Percentiles rank a stretch among this genome's conserved stretches.
Evolutionary conservation across 2,888 invertebrate genomes (phyloP).

Genomic region (Platycnemis pennipes): DNA sequence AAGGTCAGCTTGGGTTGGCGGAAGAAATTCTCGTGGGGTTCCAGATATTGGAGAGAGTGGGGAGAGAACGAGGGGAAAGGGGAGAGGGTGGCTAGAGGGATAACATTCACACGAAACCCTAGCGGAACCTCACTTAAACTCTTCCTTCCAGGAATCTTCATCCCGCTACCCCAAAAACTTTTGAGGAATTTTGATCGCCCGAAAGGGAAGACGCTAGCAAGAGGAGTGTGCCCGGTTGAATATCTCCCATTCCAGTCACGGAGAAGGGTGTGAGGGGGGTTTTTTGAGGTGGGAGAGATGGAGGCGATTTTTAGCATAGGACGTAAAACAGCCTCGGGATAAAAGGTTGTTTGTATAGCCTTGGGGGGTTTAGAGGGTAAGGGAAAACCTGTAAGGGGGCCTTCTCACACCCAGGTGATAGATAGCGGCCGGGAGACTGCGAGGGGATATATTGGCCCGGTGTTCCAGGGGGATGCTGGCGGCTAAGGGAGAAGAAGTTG

Average conservation of each 20-base stretch:
- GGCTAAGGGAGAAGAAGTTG: not conserved
- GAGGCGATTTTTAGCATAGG: not conserved
- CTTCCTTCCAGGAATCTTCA: not conserved
- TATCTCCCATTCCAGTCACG: not conserved
- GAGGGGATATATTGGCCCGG: not conserved
- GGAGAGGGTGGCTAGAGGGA: too few species aligned
- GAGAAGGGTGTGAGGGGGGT: not conserved
- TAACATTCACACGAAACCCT: too few species aligned
- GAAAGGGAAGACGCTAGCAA: not conserved
- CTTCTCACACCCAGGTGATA: not conserved
- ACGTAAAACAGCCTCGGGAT: slow-evolving; percentile 5
- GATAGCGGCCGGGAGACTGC: not conserved
- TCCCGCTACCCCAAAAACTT: not conserved
- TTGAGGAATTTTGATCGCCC: not conserved
- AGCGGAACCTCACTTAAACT: not conserved
- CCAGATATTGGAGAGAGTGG: too few species aligned
- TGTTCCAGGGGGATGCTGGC: not conserved
- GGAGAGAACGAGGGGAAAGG: too few species aligned
- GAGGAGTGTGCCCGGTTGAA: not conserved
- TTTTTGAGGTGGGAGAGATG: not conserved
- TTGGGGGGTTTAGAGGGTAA: not conserved
- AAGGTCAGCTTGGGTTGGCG: not conserved
- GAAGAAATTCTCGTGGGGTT: not conserved
- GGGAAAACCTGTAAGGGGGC: not conserved
- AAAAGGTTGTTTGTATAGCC: not conserved